Evolutionary conservation across 64 coral and sea anemone species (phyloP).

Genomic region (Actinia equina): DNA sequence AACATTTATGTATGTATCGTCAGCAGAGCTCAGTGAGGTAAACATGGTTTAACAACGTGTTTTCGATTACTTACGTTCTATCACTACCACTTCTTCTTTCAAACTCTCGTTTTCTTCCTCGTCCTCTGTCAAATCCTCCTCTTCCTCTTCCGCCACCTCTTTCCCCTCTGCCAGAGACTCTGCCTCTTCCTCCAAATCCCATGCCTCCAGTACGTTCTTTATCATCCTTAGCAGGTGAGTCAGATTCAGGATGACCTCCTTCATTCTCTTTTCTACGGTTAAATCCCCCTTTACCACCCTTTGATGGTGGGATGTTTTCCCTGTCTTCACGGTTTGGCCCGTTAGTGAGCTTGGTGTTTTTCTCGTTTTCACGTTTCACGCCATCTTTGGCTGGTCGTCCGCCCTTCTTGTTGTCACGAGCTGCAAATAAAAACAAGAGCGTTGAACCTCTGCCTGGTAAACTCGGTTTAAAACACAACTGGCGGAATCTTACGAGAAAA

Average conservation of each 20-base stretch:
- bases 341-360: slow-evolving; percentile 51
- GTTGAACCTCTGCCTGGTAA: background rate
- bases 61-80: slow-evolving; percentile 71
- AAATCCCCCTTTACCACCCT: slow-evolving; percentile 48
- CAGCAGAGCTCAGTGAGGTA: background rate
- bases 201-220: slow-evolving; percentile 48
- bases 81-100: slow-evolving; percentile 92
- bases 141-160: slow-evolving; percentile 57
- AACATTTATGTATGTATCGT: background rate
- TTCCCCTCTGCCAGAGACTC: slow-evolving; percentile 49
- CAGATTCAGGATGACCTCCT: slow-evolving; percentile 23
- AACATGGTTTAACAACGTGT: background rate
- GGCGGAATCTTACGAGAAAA: background rate
- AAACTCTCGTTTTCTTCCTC: slow-evolving; percentile 75
- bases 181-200: slow-evolving; percentile 62
- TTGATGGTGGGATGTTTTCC: slow-evolving; percentile 35
- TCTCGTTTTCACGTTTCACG: slow-evolving; percentile 60
- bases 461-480: background rate
- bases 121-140: slow-evolving; percentile 69
- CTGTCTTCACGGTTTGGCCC: slow-evolving; percentile 45
- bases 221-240: slow-evolving; percentile 80
- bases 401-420: slow-evolving; percentile 26
- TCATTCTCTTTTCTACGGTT: slow-evolving; percentile 51
- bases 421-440: background rate
- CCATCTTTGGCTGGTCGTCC: slow-evolving; percentile 34